Evolutionary conservation across 2,113 vertebrate species (phyloP), one percentile per base, ranked within the genome.

Genomic region (Sorex fumeus): DNA sequence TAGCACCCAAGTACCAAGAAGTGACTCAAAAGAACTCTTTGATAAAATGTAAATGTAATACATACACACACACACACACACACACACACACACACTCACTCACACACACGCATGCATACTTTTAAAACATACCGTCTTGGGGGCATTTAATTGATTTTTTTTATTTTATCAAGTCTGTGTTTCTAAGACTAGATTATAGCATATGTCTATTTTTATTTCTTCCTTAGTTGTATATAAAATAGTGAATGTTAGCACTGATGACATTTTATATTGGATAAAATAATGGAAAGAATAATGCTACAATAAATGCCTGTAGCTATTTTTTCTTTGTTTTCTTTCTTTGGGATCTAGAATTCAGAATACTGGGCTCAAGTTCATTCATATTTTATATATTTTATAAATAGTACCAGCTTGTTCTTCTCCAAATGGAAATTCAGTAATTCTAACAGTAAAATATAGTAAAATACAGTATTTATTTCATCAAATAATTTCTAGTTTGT

Each of bases 131-230:
- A 50, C 9, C 47, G 10, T 50, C 10, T 50, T 2, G 3, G 45
- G 30, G 32, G 6, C 3, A 64, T 11, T 8, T 32, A 28, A 34
- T 62, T 53, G 9, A 23, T 71, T 80, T 90, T 45, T 40, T 18
- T 45, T 18, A 64, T 90, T 66, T 75, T 90, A 32, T 32, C 1
- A 25, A 64, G 28, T 84, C 34, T 92, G 62, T 87, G 90, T 7
- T 50, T 50, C 47, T 7, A 10, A 12, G 13, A 50, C 47, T 50
- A 50, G 47, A 50, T 50, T 50, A 50, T 13, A 50, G 47, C 47
- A 50, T 47, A 47, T 50, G 47, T 50, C 47, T 50, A 30, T n/a
- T 70, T 90, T 93, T 57, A 60, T 60, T 74, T 74, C 34, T 50
- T 70, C 30, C 19, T 86, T 71, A 3, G 18, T 76, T 71, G 12